Evolutionary conservation across 2,888 invertebrate species (phyloP).

Genomic region (Aleiodes alternator): DNA sequence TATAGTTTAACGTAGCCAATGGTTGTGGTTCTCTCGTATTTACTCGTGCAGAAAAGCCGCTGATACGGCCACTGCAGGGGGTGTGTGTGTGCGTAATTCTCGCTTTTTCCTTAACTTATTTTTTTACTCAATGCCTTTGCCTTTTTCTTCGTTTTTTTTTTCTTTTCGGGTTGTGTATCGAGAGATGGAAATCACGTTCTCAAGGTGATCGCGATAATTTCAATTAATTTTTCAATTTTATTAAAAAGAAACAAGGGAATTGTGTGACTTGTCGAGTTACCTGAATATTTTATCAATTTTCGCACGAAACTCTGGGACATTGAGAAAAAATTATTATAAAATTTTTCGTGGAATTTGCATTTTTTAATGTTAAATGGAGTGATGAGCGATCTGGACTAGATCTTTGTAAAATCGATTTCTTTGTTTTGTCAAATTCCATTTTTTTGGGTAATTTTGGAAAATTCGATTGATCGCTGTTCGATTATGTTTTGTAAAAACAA

Average conservation of each 20-base stretch:
- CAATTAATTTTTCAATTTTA: constrained; percentile 42
- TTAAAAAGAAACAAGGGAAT: constrained; percentile 40
- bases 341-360: background rate
- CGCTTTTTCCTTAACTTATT: constrained; percentile 39
- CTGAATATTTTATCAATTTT: constrained; percentile 38
- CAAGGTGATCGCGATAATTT: constrained; percentile 44
- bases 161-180: background rate
- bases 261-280: background rate
- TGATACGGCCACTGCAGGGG: constrained; percentile 48
- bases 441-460: too few relatives aligned
- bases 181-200: constrained; percentile 23
- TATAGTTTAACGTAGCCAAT: constrained; percentile 36
- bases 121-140: background rate
- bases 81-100: constrained; percentile 58
- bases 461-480: too few relatives aligned
- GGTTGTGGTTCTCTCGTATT: constrained; percentile 42
- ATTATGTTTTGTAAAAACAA: too few relatives aligned
- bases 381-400: too few relatives aligned
- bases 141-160: background rate
- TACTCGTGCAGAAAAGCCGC: constrained; percentile 23
- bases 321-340: background rate
- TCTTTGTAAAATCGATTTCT: too few relatives aligned
- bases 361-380: background rate
- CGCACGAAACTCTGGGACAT: constrained; percentile 35
- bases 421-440: too few relatives aligned